phyloP scores from a whole-genome alignment of 2,797 vertebrate species.

The Macroramphosus scolopax region DNA sequence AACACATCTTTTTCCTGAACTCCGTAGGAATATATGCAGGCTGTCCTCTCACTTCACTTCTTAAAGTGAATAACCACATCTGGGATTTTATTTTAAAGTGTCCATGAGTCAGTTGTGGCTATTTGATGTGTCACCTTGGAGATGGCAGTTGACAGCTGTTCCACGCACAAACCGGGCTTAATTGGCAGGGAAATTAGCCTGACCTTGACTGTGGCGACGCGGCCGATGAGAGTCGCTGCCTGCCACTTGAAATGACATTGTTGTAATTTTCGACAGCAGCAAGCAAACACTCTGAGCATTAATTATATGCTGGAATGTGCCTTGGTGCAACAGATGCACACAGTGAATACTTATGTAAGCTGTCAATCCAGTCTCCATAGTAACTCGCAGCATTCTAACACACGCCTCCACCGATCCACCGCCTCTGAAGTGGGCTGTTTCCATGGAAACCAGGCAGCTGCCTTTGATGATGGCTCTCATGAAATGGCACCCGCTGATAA shows the following conservation, averaged over 20 bases:
- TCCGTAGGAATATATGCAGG: neutral
- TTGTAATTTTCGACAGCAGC: constrained; percentile 71
- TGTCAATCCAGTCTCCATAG: constrained; percentile 75
- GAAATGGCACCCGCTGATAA: constrained; percentile 71
- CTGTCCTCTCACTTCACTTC: constrained; percentile 12
- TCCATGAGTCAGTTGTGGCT: constrained; percentile 32
- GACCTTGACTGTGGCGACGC: constrained; percentile 69
- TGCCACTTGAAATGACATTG: constrained; percentile 73
- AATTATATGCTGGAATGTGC: constrained; percentile 75
- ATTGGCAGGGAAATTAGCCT: constrained; percentile 76
- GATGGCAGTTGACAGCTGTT: constrained; percentile 76
- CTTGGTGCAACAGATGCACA: constrained; percentile 60
- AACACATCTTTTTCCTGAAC: constrained; percentile 19
- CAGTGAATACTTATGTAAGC: constrained; percentile 82
- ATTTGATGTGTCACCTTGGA: constrained; percentile 77
- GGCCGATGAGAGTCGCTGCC: constrained; percentile 50
- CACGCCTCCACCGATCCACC: constrained; percentile 64
- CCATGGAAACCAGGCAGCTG: constrained; percentile 78
- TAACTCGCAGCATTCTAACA: constrained; percentile 73
- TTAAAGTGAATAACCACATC: constrained; percentile 33
- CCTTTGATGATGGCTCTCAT: constrained; percentile 73
- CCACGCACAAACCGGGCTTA: constrained; percentile 64
- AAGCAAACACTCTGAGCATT: constrained; percentile 71
- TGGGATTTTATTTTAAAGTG: constrained; percentile 28
- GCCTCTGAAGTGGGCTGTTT: constrained; percentile 77